These are phyloP conservation scores for Origma solitaria DNA, from an alignment of 2,113 vertebrate genomes.

Conservation along the genomic window DNA sequence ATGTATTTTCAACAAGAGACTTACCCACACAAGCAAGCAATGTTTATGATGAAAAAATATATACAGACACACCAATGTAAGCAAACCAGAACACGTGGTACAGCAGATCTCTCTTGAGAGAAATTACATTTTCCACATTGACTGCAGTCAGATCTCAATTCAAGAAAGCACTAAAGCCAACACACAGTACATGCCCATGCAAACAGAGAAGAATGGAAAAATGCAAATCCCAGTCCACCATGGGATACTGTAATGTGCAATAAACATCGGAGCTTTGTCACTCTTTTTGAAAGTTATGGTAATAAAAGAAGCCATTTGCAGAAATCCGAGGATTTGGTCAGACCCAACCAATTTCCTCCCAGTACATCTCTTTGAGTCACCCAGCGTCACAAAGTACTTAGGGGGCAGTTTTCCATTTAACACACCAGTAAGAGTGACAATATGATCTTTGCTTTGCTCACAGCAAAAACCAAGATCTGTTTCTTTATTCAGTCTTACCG, in stretches of 20 bases:
- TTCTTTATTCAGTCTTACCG: slow-evolving; percentile 71
- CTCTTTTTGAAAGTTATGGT: neutral
- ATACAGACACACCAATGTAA: neutral
- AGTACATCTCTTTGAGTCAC: neutral
- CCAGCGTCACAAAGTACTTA: neutral
- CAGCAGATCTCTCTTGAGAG: neutral
- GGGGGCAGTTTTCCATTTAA: neutral
- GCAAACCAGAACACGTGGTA: neutral
- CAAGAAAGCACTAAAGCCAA: neutral
- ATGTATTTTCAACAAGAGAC: neutral
- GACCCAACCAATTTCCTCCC: neutral
- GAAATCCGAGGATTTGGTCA: neutral
- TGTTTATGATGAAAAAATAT: neutral
- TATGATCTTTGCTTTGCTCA: neutral
- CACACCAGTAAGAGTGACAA: neutral
- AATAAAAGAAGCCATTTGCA: neutral
- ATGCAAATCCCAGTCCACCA: neutral
- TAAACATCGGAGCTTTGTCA: neutral
- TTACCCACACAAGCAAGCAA: neutral
- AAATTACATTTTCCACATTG: neutral
- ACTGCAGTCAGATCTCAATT: neutral
- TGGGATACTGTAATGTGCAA: neutral
- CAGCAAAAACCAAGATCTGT: neutral
- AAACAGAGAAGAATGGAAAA: neutral
- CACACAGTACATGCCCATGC: neutral